A percentile compares a stretch with the other conserved stretches of the same genome.
Conservation (phyloP, 2,113 vertebrate species). For the Bubo blakistoni region DNA sequence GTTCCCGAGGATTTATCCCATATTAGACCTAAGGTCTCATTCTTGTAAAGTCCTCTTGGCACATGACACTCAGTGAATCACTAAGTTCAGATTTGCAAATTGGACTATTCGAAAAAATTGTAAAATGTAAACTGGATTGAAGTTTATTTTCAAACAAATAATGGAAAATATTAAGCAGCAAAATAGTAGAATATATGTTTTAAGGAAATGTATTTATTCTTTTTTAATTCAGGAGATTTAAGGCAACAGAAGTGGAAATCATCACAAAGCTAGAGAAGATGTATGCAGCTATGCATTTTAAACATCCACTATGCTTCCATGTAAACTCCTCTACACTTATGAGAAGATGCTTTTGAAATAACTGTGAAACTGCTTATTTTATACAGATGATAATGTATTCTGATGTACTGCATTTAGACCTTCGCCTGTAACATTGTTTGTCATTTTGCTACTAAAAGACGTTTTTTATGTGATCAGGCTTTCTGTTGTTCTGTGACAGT, state of each 20-base stretch:
- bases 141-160: background rate
- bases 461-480: background rate
- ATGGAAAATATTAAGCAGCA: background rate
- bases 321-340: background rate
- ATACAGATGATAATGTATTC: background rate
- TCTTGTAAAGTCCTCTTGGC: background rate
- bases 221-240: constrained; percentile 43
- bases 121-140: background rate
- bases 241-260: background rate
- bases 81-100: background rate
- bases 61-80: background rate
- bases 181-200: background rate
- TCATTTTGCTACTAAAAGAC: background rate
- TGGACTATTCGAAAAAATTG: background rate
- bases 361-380: background rate
- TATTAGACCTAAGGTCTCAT: background rate
- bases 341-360: background rate
- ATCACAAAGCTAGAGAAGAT: background rate
- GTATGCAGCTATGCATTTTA: background rate
- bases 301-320: background rate
- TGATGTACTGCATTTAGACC: background rate
- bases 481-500: background rate
- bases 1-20: background rate
- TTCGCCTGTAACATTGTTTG: background rate
- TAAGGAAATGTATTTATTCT: background rate